A percentile compares a stretch with the other conserved stretches of the same genome.
These are phyloP conservation scores for Hypsibius dujardini DNA, from an alignment of 1,140 invertebrate genomes.

Conservation along the genomic window DNA sequence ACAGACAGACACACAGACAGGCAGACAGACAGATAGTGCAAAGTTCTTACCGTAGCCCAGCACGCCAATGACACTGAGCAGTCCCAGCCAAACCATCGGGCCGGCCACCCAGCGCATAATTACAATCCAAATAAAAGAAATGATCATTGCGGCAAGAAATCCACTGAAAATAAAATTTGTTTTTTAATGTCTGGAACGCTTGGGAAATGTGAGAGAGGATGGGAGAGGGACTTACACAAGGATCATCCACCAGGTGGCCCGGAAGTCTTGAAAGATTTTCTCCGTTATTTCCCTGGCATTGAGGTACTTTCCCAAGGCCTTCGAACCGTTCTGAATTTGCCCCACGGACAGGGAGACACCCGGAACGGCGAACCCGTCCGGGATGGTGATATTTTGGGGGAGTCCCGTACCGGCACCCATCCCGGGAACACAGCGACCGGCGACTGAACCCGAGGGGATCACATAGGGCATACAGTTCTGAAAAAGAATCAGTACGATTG, in stretches of 20 bases:
- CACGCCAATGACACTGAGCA: constrained; percentile 49
- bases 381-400: too few species aligned
- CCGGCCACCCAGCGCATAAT: constrained; percentile 68
- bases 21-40: too few species aligned
- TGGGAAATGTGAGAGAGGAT: constrained; percentile 22
- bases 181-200: too few species aligned
- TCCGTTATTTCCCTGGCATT: constrained; percentile 26
- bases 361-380: too few species aligned
- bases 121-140: constrained; percentile 68
- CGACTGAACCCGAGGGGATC: background rate
- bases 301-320: background rate
- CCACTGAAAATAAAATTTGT: too few species aligned
- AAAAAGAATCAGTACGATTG: too few species aligned
- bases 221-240: constrained; percentile 34
- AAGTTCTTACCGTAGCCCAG: constrained; percentile 50
- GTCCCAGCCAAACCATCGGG: constrained; percentile 65
- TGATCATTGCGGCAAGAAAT: constrained; percentile 45
- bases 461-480: too few species aligned
- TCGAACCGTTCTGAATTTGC: background rate
- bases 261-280: constrained; percentile 55
- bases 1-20: too few species aligned
- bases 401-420: too few species aligned
- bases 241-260: constrained; percentile 48
- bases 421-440: background rate
- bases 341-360: background rate